Percentiles rank a stretch among this genome's conserved stretches.
Evolutionary conservation across 2,113 vertebrate species (phyloP).

Genomic region (Narcine bancroftii): DNA sequence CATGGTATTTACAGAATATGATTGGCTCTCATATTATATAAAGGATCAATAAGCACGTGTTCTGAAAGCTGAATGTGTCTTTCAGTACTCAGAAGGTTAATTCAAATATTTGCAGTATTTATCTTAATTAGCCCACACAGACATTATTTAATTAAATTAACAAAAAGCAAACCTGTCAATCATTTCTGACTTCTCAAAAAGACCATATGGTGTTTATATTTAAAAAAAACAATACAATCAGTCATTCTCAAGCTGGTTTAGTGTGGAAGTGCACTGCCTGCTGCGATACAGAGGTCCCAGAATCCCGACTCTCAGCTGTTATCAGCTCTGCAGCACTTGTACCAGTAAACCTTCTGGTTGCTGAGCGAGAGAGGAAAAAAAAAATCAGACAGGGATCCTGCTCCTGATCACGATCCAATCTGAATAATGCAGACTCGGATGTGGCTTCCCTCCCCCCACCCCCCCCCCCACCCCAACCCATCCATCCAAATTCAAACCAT

Average conservation of each 20-base stretch:
- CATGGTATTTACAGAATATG: background rate
- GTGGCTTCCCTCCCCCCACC: background rate
- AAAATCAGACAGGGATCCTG: background rate
- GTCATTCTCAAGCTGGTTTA: slow-evolving; percentile 28
- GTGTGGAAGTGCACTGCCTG: slow-evolving; percentile 21
- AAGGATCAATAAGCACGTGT: background rate
- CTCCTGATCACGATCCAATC: background rate
- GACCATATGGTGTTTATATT: slow-evolving; percentile 32
- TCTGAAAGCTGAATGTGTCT: background rate
- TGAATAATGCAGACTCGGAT: background rate
- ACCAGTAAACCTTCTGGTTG: background rate
- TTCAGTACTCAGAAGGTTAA: slow-evolving; percentile 10
- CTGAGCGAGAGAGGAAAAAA: no score
- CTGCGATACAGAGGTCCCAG: slow-evolving; percentile 8
- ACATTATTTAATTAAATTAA: slow-evolving; percentile 32
- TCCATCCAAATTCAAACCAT: background rate
- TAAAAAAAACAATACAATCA: slow-evolving; percentile 35
- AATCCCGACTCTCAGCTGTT: slow-evolving; percentile 3
- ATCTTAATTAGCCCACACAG: slow-evolving; percentile 31
- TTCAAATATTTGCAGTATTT: slow-evolving; percentile 33
- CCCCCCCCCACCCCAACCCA: no score
- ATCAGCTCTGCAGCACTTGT: slow-evolving; percentile 16
- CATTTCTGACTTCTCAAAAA: slow-evolving; percentile 30
- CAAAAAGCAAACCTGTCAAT: slow-evolving; percentile 35
- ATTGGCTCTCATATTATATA: background rate